phyloP scores from a whole-genome alignment of 2,888 invertebrate species.

The Xylota sylvarum region DNA sequence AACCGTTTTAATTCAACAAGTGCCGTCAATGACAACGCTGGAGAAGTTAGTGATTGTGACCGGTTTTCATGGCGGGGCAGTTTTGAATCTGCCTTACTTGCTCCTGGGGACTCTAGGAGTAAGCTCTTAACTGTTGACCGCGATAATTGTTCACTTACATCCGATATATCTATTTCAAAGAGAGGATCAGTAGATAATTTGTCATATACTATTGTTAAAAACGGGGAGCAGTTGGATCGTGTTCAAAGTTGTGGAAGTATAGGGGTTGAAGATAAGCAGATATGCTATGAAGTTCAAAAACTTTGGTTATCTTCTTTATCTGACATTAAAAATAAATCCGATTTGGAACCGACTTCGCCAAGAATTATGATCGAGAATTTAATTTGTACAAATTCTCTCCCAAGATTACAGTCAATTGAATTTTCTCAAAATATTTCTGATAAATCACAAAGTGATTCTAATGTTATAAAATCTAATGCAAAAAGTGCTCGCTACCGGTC shows the following conservation, averaged over 20 bases:
- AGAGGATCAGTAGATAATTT: conserved; percentile 93
- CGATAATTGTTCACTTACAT: conserved; percentile 88
- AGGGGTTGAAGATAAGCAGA: conserved; percentile 87
- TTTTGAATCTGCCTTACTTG: conserved; percentile 95
- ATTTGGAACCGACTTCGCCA: conserved; percentile 44
- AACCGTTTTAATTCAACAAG: conserved; percentile 85
- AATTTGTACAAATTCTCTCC: conserved; percentile 78
- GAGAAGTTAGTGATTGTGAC: conserved; percentile 93
- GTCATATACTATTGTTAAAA: conserved; percentile 91
- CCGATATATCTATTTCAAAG: conserved; percentile 89
- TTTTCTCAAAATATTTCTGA: conserved; percentile 25
- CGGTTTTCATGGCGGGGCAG: conserved; percentile 96
- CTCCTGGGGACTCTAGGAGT: conserved; percentile 92
- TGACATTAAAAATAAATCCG: conserved; percentile 79
- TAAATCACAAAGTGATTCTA: conserved; percentile 88
- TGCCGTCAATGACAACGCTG: conserved; percentile 86
- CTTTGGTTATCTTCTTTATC: conserved; percentile 82
- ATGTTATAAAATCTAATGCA: conserved; percentile 86
- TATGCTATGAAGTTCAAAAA: conserved; percentile 83
- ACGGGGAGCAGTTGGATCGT: conserved; percentile 90
- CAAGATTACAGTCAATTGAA: conserved; percentile 77
- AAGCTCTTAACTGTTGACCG: conserved; percentile 89
- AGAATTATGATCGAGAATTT: conserved; percentile 8
- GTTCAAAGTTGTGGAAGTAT: conserved; percentile 94
- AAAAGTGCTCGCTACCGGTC: conserved; percentile 95